A percentile compares a stretch with the other conserved stretches of the same genome.
Conservation (phyloP, 1,140 invertebrate genomes). For the Nymphalis io region DNA sequence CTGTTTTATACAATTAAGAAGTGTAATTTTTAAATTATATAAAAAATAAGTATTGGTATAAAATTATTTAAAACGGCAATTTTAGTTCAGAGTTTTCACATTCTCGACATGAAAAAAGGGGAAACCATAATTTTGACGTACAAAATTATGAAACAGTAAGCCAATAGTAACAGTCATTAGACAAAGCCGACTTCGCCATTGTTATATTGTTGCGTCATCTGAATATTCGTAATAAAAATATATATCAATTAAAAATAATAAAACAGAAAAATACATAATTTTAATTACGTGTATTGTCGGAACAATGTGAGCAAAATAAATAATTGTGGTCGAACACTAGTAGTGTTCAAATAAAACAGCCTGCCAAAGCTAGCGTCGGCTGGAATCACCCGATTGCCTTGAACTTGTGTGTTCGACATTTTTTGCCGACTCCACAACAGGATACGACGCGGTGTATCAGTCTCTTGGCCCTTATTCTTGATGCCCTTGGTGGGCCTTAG, state of each 20-base stretch:
- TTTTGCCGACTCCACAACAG: conserved; percentile 73
- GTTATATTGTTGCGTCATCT: background rate
- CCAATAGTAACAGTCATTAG: background rate
- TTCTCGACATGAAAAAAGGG: background rate
- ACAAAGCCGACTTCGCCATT: conserved; percentile 1
- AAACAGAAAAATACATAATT: background rate
- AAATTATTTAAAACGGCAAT: too few species aligned
- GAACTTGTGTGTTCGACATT: conserved; percentile 74
- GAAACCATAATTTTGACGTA: background rate
- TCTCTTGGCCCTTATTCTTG: conserved; percentile 64
- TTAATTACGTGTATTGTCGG: background rate
- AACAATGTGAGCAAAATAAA: background rate
- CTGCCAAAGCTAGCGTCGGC: conserved; percentile 48
- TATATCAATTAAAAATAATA: background rate
- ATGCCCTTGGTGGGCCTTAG: conserved; percentile 65
- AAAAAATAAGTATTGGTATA: too few species aligned
- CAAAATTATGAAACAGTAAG: background rate
- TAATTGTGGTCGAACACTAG: conserved; percentile 11
- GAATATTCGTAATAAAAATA: background rate
- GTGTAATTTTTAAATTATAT: too few species aligned
- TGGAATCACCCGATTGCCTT: conserved; percentile 73
- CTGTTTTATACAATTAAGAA: too few species aligned
- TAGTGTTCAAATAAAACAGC: conserved; percentile 29
- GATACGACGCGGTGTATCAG: conserved; percentile 60
- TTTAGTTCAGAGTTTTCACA: too few species aligned